These are phyloP conservation scores for Tetrao urogallus DNA, from an alignment of 2,113 vertebrate species.

Conservation along the genomic window DNA sequence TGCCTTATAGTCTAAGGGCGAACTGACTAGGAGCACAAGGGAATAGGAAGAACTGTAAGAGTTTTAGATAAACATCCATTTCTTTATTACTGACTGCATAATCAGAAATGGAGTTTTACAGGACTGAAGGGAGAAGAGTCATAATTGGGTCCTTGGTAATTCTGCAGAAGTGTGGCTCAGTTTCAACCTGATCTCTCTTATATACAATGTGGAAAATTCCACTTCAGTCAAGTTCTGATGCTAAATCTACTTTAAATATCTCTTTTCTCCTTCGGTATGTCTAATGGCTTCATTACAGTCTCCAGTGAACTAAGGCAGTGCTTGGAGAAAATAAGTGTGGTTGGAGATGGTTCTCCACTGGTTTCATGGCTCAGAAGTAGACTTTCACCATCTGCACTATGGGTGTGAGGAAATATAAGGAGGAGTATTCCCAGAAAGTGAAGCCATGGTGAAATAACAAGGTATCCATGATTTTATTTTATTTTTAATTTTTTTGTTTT, in stretches of 20 bases:
- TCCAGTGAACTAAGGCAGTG: neutral
- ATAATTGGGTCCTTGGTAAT: conserved; percentile 36
- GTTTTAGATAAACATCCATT: neutral
- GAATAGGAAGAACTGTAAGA: neutral
- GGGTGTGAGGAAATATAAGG: neutral
- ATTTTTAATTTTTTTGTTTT: neutral
- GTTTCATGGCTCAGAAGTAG: neutral
- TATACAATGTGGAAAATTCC: conserved; percentile 52
- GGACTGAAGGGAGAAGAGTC: neutral
- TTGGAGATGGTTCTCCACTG: neutral
- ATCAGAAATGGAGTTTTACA: conserved; percentile 4
- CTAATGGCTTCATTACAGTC: conserved; percentile 19
- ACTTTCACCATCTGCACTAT: neutral
- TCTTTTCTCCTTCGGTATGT: conserved; percentile 18
- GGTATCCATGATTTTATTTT: neutral
- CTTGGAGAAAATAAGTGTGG: neutral
- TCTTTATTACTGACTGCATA: neutral
- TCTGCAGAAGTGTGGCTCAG: neutral
- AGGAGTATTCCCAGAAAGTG: neutral
- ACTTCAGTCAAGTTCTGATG: conserved; percentile 33
- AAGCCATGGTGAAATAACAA: neutral
- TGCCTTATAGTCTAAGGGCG: neutral
- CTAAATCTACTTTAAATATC: conserved; percentile 25
- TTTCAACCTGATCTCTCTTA: neutral
- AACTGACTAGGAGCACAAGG: neutral